Base-by-base conservation (phyloP, 2,113 vertebrate species). In the Recurvirostra avosetta region DNA sequence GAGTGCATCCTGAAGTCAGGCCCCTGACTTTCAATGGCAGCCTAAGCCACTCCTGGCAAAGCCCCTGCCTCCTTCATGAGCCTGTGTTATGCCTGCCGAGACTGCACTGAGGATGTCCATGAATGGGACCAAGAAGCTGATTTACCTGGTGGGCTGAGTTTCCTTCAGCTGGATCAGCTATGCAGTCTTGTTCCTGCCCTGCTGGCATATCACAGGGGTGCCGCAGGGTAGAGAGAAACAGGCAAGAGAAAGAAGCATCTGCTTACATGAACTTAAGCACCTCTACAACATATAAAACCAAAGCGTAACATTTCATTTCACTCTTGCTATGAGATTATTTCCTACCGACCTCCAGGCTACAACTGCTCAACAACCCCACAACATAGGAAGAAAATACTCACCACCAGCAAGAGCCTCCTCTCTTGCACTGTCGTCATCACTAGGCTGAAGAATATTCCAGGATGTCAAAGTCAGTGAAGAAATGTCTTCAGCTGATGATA, bases 381-480 rank as follows among this genome's bases (percentile, higher is more conserved):
- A 16, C 17, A 34, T 4, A 77, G 52, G 59, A 85, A 71, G 43
- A 78, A 87, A 80, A 83, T 15, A 80, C 97, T 98, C 90, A 99
- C 99, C 99, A 89, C 98, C 90, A 9, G 96, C 89, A 95, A 99
- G 97, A 11, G 99, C 99, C 18, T 99, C 99, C 86, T 99, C 99
- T 73, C 99, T 97, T 76, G 84, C 53, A 70, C 2, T 88, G 30
- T 99, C 99, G 3, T 97, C 95, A 12, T 98, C 98, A 10, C 96
- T 93, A 3, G 99, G 99, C 96, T 99, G 99, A 29, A 66, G 97
- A 95, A 99, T 99, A 91, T 99, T 99, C 99, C 99, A 99, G 77
- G 99, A 98, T 1, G 99, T 99, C 90, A 98, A 94, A 32, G 98
- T 98, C 89, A 99, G 98, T 1, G 79, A 97, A 36, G 98, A 96